Evolutionary conservation across 1,140 invertebrate genomes (phyloP), one percentile per base, ranked within the genome.

Genomic region (Drosophila orosa): DNA sequence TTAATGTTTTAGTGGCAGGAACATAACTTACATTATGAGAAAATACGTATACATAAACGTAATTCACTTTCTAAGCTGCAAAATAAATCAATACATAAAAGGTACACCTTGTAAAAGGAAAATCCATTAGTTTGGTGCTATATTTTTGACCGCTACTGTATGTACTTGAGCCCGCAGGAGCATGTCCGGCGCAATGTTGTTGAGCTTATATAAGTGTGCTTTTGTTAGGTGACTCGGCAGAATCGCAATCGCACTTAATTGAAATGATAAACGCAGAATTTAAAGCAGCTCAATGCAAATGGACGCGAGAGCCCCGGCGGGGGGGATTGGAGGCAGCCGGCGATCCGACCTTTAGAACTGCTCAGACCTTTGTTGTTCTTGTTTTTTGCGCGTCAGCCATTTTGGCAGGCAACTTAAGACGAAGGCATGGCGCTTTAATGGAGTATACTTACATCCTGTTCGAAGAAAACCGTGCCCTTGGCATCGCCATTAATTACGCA

Each of bases 401-500:
- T 66, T 78, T 58, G 9, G 13, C 19, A 39, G 25, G 19, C 10
- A 31, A 8, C 13, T 48, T 48, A 8, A 5, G 17, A 4, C 8
- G 12, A 25, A 37, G 19, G 19, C 22, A 31, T 25, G 10, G 33
- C 22, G 17, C 3, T n/a, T 19, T 58, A 1, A 25, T n/a, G 7
- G 19, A 31, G n/a, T 10, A n/a, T 25, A 58, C 78, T 93, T 94
- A 96, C 96, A 92, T 94, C 92, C 93, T 97, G 96, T 44, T 95
- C 94, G 84, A 98, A 97, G 87, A 93, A 94, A 63, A 98, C 92
- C 5, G 95, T 96, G 71, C 97, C 97, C 72, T 95, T 95, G 42
- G 97, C 96, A 90, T 97, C 96, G 15, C 97, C 96, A 60, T 95
- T 95, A 56, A 98, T 93, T 78, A 98, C 96, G 92, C 96, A 97